Evolutionary conservation across 2,888 invertebrate species (phyloP).

Genomic region (Cacoxenus indagator): DNA sequence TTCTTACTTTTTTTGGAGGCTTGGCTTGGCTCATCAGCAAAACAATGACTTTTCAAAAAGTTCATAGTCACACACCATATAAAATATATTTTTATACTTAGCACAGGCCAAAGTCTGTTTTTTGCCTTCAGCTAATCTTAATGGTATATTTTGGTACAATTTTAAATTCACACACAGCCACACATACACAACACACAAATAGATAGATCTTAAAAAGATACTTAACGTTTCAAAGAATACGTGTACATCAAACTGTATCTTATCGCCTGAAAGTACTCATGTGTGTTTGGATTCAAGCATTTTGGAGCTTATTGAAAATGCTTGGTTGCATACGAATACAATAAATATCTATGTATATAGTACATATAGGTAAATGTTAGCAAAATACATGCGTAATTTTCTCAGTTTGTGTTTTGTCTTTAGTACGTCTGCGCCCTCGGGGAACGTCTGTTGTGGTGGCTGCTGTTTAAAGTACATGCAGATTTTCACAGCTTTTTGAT

Average conservation of each 20-base stretch:
- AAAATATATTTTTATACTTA: constrained; percentile 62
- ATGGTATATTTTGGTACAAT: constrained; percentile 74
- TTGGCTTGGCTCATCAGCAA: constrained; percentile 1
- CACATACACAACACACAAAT: neutral
- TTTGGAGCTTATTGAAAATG: constrained; percentile 12
- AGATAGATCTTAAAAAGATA: neutral
- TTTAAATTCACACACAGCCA: no score
- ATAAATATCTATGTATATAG: constrained; percentile 21
- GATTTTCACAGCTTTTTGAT: constrained; percentile 89
- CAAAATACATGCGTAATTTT: constrained; percentile 36
- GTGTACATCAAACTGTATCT: neutral
- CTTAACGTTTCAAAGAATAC: neutral
- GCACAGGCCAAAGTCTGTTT: neutral
- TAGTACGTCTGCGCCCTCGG: neutral
- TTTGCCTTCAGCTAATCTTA: constrained; percentile 74
- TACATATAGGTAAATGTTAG: constrained; percentile 39
- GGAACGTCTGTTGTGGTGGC: neutral
- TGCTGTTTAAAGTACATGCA: constrained; percentile 82
- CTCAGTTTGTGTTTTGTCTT: constrained; percentile 2
- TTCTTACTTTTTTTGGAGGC: neutral
- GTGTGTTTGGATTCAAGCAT: neutral
- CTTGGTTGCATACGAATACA: constrained; percentile 16
- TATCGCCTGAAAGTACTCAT: neutral
- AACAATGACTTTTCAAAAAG: neutral
- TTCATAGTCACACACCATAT: neutral